Evolutionary conservation across 1,140 invertebrate genomes (phyloP), one percentile per base, ranked within the genome.

Genomic region (Drosophila kurseongensis): DNA sequence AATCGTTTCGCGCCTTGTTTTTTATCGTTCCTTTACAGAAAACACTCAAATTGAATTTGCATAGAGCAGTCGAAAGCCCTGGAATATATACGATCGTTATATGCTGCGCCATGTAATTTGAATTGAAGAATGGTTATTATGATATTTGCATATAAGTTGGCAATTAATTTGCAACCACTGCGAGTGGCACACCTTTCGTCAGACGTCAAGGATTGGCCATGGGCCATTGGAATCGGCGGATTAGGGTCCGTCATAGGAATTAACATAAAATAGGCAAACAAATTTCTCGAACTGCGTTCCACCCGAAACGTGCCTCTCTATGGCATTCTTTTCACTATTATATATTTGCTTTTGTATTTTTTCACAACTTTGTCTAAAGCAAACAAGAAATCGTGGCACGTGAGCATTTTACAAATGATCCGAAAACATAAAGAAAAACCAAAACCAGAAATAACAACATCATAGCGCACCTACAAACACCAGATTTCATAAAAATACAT

Each of bases 111-210:
- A 47, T 79, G 58, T 66, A 75, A 79, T 66, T 78, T 60, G 44
- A 51, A 76, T 80, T 59, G 67, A 66, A 65, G 74, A 77, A 88
- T 88, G 75, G 71, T 79, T 82, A 88, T 86, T 86, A 86, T 62
- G 67, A 51, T 61, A 89, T 89, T 89, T 90, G 74, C 84, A 89
- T 89, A 89, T 59, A 84, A 89, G 80, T 84, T 84, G 80, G 80
- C 85, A 89, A 89, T 89, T 89, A 89, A 89, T 80, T 79, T 67
- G 75, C 75, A 67, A 69, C 74, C 69, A 78, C 68, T 61, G 63
- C 55, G 67, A 73, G 68, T 73, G 83, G 59, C 83, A 83, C 83
- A 71, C 83, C 82, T 78, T 45, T 38, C 41, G 59, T 81, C 73
- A 75, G 68, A 65, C 69, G 76, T 58, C 78, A 58, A 86, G 83